Evolutionary conservation across 2,888 invertebrate genomes (phyloP).

Genomic region (Eugnorisma glareosa): DNA sequence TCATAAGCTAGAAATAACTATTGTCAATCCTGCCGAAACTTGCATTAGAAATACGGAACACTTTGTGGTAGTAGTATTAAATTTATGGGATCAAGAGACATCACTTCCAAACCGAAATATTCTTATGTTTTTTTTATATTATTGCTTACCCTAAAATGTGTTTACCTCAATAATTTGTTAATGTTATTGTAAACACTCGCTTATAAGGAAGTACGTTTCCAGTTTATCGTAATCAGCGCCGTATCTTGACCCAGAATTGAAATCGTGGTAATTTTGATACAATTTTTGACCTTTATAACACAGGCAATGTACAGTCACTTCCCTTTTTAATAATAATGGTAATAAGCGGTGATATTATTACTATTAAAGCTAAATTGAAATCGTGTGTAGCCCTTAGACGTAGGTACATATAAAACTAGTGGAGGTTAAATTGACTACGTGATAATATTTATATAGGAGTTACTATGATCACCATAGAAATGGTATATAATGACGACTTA

Average conservation of each 20-base stretch:
- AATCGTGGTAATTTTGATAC: constrained; percentile 54
- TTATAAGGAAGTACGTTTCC: constrained; percentile 51
- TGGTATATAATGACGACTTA: neutral
- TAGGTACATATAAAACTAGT: constrained; percentile 13
- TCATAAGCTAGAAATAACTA: too few species aligned
- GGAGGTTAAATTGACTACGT: constrained; percentile 44
- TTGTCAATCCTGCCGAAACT: too few species aligned
- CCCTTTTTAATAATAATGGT: constrained; percentile 46
- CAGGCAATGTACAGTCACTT: constrained; percentile 60
- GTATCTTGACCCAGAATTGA: constrained; percentile 65
- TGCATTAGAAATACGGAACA: too few species aligned
- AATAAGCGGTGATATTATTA: constrained; percentile 32
- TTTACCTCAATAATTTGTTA: constrained; percentile 21
- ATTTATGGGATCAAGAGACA: neutral
- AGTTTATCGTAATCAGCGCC: constrained; percentile 47
- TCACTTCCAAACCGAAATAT: neutral
- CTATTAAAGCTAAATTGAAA: constrained; percentile 56
- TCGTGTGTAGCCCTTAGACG: constrained; percentile 60
- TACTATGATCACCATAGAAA: neutral
- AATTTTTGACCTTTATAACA: constrained; percentile 63
- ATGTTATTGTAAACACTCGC: constrained; percentile 42
- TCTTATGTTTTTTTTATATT: neutral
- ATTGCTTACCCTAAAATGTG: constrained; percentile 9
- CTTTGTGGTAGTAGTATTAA: neutral
- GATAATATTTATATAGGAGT: constrained; percentile 12